Conservation (phyloP, 2,888 invertebrate species). For the Coenonympha arcania region DNA sequence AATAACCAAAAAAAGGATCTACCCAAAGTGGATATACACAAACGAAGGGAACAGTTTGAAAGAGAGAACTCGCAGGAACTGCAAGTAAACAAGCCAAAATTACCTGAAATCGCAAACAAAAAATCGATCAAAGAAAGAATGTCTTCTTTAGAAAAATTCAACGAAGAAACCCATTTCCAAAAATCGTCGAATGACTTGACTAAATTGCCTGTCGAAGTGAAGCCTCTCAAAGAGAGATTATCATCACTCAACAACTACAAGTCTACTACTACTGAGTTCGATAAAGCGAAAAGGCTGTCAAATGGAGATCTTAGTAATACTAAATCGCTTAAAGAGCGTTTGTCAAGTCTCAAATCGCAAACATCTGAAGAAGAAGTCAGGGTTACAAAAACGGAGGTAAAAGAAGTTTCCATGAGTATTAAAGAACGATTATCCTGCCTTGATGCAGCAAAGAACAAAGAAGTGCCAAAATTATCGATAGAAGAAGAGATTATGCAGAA, state of each 20-base stretch:
- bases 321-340: constrained; percentile 65
- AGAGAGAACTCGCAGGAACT: constrained; percentile 75
- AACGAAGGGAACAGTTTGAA: constrained; percentile 88
- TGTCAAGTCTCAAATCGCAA: constrained; percentile 64
- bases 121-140: constrained; percentile 83
- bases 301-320: constrained; percentile 62
- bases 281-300: constrained; percentile 62
- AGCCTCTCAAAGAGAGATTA: constrained; percentile 77
- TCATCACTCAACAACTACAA: constrained; percentile 76
- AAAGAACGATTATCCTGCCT: constrained; percentile 71
- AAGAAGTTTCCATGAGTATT: constrained; percentile 67
- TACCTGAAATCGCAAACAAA: constrained; percentile 77
- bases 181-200: constrained; percentile 64
- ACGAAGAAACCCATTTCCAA: constrained; percentile 68
- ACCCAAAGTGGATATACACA: constrained; percentile 87
- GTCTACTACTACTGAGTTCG: constrained; percentile 55
- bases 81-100: constrained; percentile 67
- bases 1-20: constrained; percentile 73
- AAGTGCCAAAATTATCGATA: constrained; percentile 61
- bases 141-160: constrained; percentile 79
- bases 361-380: constrained; percentile 62
- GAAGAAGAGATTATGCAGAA: constrained; percentile 48
- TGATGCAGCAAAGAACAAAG: constrained; percentile 69
- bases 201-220: constrained; percentile 75
- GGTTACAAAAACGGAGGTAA: constrained; percentile 55